Conservation (phyloP, 2,888 invertebrate species). For the Eupithecia centaureata region DNA sequence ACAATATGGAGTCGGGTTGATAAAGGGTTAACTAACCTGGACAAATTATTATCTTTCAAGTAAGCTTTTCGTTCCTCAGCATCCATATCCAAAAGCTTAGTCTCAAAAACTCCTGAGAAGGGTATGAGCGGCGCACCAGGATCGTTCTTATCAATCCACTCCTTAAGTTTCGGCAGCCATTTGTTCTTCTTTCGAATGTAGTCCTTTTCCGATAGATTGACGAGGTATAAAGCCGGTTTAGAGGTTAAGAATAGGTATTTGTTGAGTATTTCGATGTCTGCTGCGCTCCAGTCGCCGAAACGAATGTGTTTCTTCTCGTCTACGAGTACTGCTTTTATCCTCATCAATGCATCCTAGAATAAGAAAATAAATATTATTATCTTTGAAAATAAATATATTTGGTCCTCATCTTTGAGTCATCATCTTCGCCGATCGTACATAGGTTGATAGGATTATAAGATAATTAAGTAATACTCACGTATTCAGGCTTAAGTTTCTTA, state of each 20-base stretch:
- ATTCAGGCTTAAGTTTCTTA: slow-evolving; percentile 98
- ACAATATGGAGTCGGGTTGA: too few relatives aligned
- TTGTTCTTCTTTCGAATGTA: slow-evolving; percentile 99
- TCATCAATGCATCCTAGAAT: slow-evolving; percentile 91
- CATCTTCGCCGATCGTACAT: too few relatives aligned
- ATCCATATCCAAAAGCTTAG: slow-evolving; percentile 93
- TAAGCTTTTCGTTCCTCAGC: slow-evolving; percentile 89
- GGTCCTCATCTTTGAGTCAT: too few relatives aligned
- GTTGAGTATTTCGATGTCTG: slow-evolving; percentile 97
- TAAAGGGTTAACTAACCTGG: slow-evolving; percentile 84
- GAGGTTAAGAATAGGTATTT: slow-evolving; percentile 98
- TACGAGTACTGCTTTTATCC: slow-evolving; percentile 91
- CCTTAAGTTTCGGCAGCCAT: slow-evolving; percentile 98
- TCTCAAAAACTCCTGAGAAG: slow-evolving; percentile 97
- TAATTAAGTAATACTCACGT: slow-evolving; percentile 83
- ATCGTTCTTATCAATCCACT: slow-evolving; percentile 99
- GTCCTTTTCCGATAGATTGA: slow-evolving; percentile 98
- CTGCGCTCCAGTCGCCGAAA: slow-evolving; percentile 95
- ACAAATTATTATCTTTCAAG: slow-evolving; percentile 91
- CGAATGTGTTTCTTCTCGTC: slow-evolving; percentile 97
- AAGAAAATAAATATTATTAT: too few relatives aligned
- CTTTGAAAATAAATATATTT: too few relatives aligned
- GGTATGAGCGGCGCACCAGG: slow-evolving; percentile 97
- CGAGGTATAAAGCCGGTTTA: slow-evolving; percentile 98
- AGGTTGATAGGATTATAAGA: neutral